Percentiles rank a stretch among this genome's conserved stretches.
Conservation (phyloP, 2,113 vertebrate genomes). For the Lampris megalopsis region DNA sequence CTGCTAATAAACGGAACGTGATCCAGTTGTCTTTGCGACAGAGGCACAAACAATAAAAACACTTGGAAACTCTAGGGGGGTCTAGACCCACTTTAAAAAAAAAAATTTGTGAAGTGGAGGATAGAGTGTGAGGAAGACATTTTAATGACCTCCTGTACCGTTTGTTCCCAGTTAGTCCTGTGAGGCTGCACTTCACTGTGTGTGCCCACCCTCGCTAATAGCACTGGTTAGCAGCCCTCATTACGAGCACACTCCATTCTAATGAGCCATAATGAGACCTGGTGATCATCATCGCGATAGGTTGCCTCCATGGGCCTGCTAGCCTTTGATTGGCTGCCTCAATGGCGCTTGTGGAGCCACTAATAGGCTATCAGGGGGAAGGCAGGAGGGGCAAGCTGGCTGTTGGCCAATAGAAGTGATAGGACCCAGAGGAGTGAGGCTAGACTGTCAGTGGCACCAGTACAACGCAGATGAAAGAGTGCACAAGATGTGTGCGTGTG, state of each 20-base stretch:
- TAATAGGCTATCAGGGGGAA: slow-evolving; percentile 69
- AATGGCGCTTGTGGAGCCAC: slow-evolving; percentile 52
- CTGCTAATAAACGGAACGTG: too few species aligned
- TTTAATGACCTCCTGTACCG: not conserved
- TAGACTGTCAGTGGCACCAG: slow-evolving; percentile 23
- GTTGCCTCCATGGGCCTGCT: slow-evolving; percentile 63
- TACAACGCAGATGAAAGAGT: slow-evolving; percentile 61
- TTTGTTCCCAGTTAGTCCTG: not conserved
- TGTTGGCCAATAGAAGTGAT: slow-evolving; percentile 65
- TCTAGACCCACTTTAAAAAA: too few species aligned
- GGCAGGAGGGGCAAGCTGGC: slow-evolving; percentile 67
- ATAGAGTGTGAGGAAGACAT: not conserved
- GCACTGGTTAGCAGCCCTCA: slow-evolving; percentile 49
- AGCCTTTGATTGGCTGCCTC: slow-evolving; percentile 61
- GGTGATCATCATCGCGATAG: slow-evolving; percentile 80
- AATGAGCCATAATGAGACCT: slow-evolving; percentile 82
- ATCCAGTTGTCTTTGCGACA: too few species aligned
- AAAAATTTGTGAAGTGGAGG: too few species aligned
- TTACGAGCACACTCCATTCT: slow-evolving; percentile 78
- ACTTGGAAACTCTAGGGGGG: too few species aligned
- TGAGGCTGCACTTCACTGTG: not conserved
- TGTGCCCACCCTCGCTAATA: slow-evolving; percentile 69
- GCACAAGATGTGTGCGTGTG: not conserved
- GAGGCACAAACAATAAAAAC: too few species aligned
- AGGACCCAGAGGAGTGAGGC: slow-evolving; percentile 64